A percentile compares a stretch with the other conserved stretches of the same genome.
Conservation (phyloP, 2,888 invertebrate genomes). For the Timema podura region DNA sequence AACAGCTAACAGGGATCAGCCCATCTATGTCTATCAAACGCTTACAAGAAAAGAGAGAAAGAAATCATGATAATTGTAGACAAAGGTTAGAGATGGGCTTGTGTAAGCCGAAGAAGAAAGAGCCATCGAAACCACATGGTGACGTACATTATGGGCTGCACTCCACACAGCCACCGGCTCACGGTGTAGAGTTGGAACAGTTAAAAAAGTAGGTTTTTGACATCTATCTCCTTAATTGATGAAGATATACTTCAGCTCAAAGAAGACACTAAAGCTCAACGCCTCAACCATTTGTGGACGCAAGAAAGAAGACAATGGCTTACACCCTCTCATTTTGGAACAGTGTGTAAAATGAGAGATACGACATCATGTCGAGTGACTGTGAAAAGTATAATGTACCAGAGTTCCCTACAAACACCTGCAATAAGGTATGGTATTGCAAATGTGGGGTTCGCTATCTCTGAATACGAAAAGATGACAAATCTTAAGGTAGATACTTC, state of each 20-base stretch:
- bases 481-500: no score
- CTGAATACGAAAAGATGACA: conserved; percentile 18
- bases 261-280: not conserved
- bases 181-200: not conserved
- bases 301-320: not conserved
- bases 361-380: not conserved
- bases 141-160: not conserved
- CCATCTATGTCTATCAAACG: not conserved
- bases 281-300: not conserved
- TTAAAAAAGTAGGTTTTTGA: not conserved
- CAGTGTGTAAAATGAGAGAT: not conserved
- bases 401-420: not conserved
- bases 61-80: not conserved
- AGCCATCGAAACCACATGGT: not conserved
- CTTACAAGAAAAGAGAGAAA: not conserved
- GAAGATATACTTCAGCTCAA: not conserved
- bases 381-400: conserved; percentile 1
- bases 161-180: not conserved
- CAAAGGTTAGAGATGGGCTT: not conserved
- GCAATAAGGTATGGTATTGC: conserved; percentile 14
- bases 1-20: not conserved
- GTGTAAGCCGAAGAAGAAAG: not conserved
- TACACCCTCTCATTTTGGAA: not conserved
- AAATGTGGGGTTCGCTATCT: conserved; percentile 21
- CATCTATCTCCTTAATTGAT: not conserved